Base-by-base conservation (phyloP, 1,140 invertebrate genomes). In the Drosophila elegans region DNA sequence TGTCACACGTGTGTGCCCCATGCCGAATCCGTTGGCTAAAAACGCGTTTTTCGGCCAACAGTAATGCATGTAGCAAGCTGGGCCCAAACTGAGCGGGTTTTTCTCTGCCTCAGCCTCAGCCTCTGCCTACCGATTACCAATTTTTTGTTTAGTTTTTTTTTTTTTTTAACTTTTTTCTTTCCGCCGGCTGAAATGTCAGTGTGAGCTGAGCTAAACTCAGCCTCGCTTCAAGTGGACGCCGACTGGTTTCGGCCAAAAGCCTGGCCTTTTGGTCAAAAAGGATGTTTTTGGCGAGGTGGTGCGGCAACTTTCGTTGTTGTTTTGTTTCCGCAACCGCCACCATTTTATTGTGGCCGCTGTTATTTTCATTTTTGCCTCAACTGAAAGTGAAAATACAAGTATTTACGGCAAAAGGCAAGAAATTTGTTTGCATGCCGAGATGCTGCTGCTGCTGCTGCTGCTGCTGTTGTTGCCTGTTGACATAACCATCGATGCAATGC, bases 271-370 rank as follows among this genome's bases (percentile, higher is more conserved):
- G 73, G 67, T 84, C 59, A 69, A 82, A 85, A 85, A 88, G 82
- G 83, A 88, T 86, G 79, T 88, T 75, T 68, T 78, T 74, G 38
- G 42, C 42, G 42, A 75, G 63, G 52, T 76, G 77, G 81, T 63
- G 56, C 71, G 67, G 78, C 74, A 64, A 77, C 75, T 83, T 88
- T 78, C 79, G 79, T 76, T 79, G 79, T 63, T 82, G 78, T 82
- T 82, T 88, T 88, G 62, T 88, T 86, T 86, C 82, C 82, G 82
- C 83, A 88, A 82, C 71, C 45, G 79, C 83, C 64, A 48, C 67
- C 67, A 71, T 71, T 71, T 71, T 44, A 71, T 71, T 71, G 67
- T 54, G 39, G 41, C 16, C 54, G 72, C 68, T 74, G 72, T 77
- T 76, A 68, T 77, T 75, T 73, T 80, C 72, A 60, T 61, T 71